A percentile compares a stretch with the other conserved stretches of the same genome.
These are phyloP conservation scores for Ochotona princeps DNA, from an alignment of 2,113 vertebrate species.

Conservation along the genomic window DNA sequence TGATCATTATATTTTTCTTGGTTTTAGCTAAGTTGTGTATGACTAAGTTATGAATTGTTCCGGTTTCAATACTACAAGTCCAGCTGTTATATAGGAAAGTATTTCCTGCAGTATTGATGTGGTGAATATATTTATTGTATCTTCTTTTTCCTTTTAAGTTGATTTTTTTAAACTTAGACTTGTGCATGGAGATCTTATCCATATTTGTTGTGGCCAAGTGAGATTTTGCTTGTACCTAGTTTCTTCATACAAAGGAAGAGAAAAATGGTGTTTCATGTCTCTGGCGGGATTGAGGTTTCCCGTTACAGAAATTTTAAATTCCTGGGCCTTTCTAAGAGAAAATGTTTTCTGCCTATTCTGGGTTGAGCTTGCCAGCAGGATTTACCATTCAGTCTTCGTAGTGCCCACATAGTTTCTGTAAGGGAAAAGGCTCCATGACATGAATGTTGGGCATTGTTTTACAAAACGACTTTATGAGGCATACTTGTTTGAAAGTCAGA, in stretches of 20 bases:
- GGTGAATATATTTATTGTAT: neutral
- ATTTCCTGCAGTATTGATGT: neutral
- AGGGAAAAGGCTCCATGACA: neutral
- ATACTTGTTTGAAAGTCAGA: neutral
- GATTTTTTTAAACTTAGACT: neutral
- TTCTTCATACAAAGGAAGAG: conserved; percentile 9
- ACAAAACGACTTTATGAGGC: neutral
- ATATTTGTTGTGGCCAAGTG: neutral
- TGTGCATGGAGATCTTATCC: neutral
- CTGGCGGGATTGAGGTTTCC: neutral
- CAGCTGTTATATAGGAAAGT: neutral
- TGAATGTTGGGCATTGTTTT: neutral
- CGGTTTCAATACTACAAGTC: conserved; percentile 39
- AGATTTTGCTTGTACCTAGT: neutral
- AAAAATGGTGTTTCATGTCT: neutral
- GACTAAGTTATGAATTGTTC: neutral
- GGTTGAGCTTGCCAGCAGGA: neutral
- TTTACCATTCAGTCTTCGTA: neutral
- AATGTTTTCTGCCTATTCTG: neutral
- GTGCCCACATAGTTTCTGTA: neutral
- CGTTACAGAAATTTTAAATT: too few species aligned
- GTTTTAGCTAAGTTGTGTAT: conserved; percentile 18
- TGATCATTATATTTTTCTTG: neutral
- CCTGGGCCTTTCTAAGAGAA: too few species aligned
- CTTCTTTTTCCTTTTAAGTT: neutral